Evolutionary conservation across 2,888 invertebrate species (phyloP).

Genomic region (Trachelus stipa): DNA sequence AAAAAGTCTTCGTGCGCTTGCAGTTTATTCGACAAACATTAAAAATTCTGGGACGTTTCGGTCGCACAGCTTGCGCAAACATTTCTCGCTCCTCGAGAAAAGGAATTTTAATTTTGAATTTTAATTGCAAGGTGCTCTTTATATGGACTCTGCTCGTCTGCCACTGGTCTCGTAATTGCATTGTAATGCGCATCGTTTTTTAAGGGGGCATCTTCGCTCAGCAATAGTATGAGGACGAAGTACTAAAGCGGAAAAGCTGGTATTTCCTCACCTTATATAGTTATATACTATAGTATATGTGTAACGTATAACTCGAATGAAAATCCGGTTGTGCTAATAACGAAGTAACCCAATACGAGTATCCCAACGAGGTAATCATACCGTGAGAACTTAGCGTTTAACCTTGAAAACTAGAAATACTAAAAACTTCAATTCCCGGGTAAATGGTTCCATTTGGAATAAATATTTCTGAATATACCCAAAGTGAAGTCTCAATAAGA

Average conservation of each 20-base stretch:
- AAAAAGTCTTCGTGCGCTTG: conserved; percentile 31
- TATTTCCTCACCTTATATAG: background rate
- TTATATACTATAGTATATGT: background rate
- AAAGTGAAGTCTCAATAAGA: too few species aligned
- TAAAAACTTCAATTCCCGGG: background rate
- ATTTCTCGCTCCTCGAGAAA: background rate
- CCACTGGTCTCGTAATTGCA: background rate
- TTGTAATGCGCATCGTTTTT: background rate
- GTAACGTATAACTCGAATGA: background rate
- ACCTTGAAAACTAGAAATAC: background rate
- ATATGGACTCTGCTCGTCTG: background rate
- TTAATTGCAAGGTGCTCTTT: conserved; percentile 5
- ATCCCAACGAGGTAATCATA: background rate
- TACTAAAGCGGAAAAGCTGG: background rate
- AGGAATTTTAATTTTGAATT: conserved; percentile 7
- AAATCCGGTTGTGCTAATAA: background rate
- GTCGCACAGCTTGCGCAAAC: background rate
- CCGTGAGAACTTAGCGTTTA: background rate
- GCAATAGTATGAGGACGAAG: background rate
- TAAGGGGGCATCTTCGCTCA: background rate
- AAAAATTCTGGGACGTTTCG: background rate
- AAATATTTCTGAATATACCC: background rate
- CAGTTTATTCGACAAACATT: background rate
- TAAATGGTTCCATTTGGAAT: background rate
- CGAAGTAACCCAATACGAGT: background rate